Conservation (phyloP, 1,140 invertebrate species). For the Pseudomyrmex pallidus region DNA sequence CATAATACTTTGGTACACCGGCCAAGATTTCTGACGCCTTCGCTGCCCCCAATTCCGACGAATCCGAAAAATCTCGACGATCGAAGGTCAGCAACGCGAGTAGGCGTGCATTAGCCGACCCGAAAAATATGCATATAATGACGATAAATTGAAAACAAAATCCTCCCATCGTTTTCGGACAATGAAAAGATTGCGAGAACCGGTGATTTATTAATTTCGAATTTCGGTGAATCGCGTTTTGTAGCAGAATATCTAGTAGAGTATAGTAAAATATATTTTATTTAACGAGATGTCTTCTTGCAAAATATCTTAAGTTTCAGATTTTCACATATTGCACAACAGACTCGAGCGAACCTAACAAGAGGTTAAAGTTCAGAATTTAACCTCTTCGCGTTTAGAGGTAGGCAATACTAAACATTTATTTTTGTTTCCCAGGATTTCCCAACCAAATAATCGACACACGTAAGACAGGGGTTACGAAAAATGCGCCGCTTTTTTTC, state of each 20-base stretch:
- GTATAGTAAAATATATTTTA: no score
- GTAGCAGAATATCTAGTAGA: no score
- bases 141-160: background rate
- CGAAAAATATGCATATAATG: background rate
- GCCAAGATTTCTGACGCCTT: constrained; percentile 43
- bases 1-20: constrained; percentile 28
- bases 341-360: background rate
- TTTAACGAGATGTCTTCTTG: no score
- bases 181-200: no score
- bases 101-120: background rate
- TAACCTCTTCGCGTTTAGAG: background rate
- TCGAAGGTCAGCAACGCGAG: constrained; percentile 13
- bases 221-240: no score
- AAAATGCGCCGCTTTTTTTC: background rate
- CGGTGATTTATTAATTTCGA: no score
- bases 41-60: constrained; percentile 26
- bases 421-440: background rate
- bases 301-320: no score
- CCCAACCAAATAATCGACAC: background rate
- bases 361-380: background rate
- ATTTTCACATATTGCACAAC: no score
- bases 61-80: constrained; percentile 35
- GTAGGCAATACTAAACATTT: background rate
- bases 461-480: background rate
- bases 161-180: no score